Base-by-base conservation (phyloP, 2,888 invertebrate genomes). In the Cylloceria caligata region DNA sequence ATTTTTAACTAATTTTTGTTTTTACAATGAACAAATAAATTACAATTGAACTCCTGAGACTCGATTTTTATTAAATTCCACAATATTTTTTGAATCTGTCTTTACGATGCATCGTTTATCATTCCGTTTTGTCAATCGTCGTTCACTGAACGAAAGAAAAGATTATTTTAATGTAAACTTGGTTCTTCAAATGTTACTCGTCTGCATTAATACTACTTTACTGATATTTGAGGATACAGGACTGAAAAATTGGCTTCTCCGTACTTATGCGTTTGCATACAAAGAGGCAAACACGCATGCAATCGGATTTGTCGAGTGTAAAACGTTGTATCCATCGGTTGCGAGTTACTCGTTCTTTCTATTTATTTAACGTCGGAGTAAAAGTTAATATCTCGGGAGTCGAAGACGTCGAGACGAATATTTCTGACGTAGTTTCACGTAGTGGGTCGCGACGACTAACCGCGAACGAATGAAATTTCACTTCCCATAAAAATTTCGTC, bases 251-350 rank as follows among this genome's bases (percentile, higher is more conserved):
- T 49, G 65, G 68, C 64, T 79, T 67, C 21, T n/a, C 39, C 11
- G 27, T 30, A 49, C 65, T 82, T 60, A 71, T 67, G 75, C 75
- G 69, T 79, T 67, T 71, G 60, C 24, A n/a, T n/a, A n/a, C 55
- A 76, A 78, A 83, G 83, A 86, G 73, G 60, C 60, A 47, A 47
- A 67, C 65, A 68, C 67, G 49, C 55, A 62, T 85, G 84, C 83
- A 87, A 90, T 90, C 87, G 90, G 90, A 90, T 90, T 88, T 86
- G 86, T 84, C 83, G 83, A 90, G 90, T 89, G 90, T 89, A 86
- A 87, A 90, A 87, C 85, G 86, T 77, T 90, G 89, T 90, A 88
- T 86, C 77, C 86, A 84, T 85, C 83, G 79, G 85, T 85, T 85
- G 80, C 72, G 83, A 13, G 62, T 82, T 85, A 80, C 47, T 68